Base-by-base conservation (phyloP, 2,113 vertebrate genomes). In the Rafetus swinhoei region DNA sequence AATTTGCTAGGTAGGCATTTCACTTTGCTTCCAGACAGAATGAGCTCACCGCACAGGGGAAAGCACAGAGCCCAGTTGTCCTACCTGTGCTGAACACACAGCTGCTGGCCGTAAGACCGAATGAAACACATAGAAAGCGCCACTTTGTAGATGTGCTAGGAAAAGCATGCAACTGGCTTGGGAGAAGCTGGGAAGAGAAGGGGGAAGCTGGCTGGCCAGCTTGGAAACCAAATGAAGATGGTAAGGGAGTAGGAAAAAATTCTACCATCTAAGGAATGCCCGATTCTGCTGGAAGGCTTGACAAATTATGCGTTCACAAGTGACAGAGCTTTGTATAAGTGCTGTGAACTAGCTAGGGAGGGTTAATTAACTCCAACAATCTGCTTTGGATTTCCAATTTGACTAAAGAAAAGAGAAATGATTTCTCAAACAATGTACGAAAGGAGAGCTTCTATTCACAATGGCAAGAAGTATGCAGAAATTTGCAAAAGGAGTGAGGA, bases 121-220 rank as follows among this genome's bases (percentile, higher is more conserved):
- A 4, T 0, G 0, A 25, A 62, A 77, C 59, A 13, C 16, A 60
- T 81, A 79, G 72, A 35, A 83, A 50, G 0, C 0, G 0, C 1
- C 6, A 1, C 0, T 10, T 12, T 50, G 22, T 77, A 27, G 50
- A 86, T 69, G 54, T 32, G 55, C 76, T 60, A 21, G 2, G 60
- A 12, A 1, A 0, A 50, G 1, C 1, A 74, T 52, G n/a, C 91
- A 94, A 89, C 82, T 95, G 94, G 39, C 84, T 7, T 24, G 80
- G 72, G 77, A 96, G 86, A 93, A 95, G 84, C 94, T 96, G 96
- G 60, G 27, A 9, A 52, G 32, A 22, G 79, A 12, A 55, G 9
- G 29, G 9, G 29, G 50, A 74, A 91, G 9, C 0, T 0, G 76
- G 3, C 21, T 93, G 80, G 1, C 57, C 80, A 35, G 2, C 29